Evolutionary conservation across 2,888 invertebrate species (phyloP).

Genomic region (Drosophila paucipuncta): DNA sequence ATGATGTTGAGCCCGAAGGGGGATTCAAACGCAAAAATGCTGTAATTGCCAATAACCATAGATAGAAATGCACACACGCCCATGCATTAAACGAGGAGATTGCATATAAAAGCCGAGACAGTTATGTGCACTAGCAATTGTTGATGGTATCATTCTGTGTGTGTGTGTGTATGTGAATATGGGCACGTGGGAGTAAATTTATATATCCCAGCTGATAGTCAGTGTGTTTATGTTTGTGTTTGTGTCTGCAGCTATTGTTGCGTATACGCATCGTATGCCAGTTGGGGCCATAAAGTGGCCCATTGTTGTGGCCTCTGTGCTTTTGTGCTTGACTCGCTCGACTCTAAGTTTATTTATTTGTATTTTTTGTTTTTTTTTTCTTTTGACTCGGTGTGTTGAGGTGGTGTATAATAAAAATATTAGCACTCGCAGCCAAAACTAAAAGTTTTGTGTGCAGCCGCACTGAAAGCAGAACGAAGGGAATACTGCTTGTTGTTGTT

Average conservation of each 20-base stretch:
- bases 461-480: not conserved
- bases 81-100: slow-evolving; percentile 20
- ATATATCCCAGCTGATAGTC: slow-evolving; percentile 27
- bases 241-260: slow-evolving; percentile 43
- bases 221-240: slow-evolving; percentile 13
- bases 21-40: slow-evolving; percentile 21
- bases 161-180: not conserved
- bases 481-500: not conserved
- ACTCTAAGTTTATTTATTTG: not conserved
- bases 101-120: slow-evolving; percentile 41
- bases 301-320: slow-evolving; percentile 43
- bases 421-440: slow-evolving; percentile 56
- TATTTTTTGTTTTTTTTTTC: not conserved
- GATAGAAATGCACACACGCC: slow-evolving; percentile 32
- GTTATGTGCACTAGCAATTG: slow-evolving; percentile 55
- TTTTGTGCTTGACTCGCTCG: slow-evolving; percentile 7
- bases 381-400: slow-evolving; percentile 3
- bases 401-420: slow-evolving; percentile 61
- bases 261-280: slow-evolving; percentile 56
- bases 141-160: slow-evolving; percentile 45
- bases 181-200: slow-evolving; percentile 5
- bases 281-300: slow-evolving; percentile 53
- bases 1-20: slow-evolving; percentile 11
- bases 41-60: slow-evolving; percentile 59
- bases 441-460: slow-evolving; percentile 36